Conservation (phyloP, 2,797 vertebrate species). For the Typhlichthys subterraneus region DNA sequence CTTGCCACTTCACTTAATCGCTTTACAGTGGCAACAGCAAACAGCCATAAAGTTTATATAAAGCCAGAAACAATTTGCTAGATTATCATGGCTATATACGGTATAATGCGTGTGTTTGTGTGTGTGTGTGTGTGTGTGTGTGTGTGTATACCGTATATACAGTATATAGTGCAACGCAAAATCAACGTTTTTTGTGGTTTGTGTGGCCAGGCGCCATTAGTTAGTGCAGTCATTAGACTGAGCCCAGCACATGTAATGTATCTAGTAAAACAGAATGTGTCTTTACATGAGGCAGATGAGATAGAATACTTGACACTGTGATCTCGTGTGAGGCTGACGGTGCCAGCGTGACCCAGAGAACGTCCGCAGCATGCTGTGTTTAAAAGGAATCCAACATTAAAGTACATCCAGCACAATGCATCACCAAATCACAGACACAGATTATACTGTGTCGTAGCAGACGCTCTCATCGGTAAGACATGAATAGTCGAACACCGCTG, state of each 20-base stretch:
- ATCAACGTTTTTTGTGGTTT: no score
- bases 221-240: neutral
- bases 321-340: conserved; percentile 1
- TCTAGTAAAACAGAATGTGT: neutral
- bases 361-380: conserved; percentile 19
- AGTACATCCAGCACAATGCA: conserved; percentile 17
- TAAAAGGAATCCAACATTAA: conserved; percentile 23
- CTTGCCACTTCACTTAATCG: no score
- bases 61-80: no score
- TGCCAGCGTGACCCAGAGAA: neutral
- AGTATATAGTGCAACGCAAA: no score
- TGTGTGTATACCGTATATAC: no score
- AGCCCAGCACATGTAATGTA: neutral
- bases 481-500: conserved; percentile 52
- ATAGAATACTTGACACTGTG: neutral
- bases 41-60: no score
- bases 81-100: no score
- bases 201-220: no score
- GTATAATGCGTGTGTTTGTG: no score
- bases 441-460: no score
- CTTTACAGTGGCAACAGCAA: no score
- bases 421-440: conserved; percentile 22
- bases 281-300: neutral
- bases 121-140: no score
- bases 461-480: conserved; percentile 57